phyloP scores from a whole-genome alignment of 2,113 vertebrate species.

The Lasiurus cinereus region DNA sequence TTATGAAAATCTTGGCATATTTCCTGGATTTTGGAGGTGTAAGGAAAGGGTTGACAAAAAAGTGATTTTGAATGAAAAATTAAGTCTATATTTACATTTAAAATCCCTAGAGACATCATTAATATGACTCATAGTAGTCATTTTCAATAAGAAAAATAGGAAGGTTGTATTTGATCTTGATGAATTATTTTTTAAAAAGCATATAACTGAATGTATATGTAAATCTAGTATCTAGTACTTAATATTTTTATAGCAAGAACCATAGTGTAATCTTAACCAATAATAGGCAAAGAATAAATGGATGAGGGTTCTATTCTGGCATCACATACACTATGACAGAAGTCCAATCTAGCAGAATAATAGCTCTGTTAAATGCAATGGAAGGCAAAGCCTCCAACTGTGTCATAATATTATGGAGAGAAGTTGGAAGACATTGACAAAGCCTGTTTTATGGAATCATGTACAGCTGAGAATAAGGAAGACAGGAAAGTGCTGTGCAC shows the following conservation, averaged over 20 bases:
- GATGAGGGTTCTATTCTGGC: conserved; percentile 52
- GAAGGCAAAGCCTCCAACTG: conserved; percentile 59
- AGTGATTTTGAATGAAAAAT: conserved; percentile 68
- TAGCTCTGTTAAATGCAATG: conserved; percentile 52
- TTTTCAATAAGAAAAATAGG: conserved; percentile 68
- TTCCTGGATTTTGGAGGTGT: conserved; percentile 60
- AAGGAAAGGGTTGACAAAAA: conserved; percentile 57
- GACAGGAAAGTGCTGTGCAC: not conserved
- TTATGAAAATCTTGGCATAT: conserved; percentile 72
- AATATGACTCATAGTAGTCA: conserved; percentile 53
- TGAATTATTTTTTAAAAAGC: not conserved
- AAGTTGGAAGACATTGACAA: conserved; percentile 62
- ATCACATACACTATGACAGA: conserved; percentile 55
- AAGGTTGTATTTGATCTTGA: conserved; percentile 52
- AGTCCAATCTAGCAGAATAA: conserved; percentile 58
- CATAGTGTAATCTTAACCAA: conserved; percentile 24
- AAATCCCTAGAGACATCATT: conserved; percentile 62
- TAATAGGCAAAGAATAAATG: conserved; percentile 63
- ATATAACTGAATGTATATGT: not conserved
- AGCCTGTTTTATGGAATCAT: not conserved
- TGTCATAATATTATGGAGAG: not conserved
- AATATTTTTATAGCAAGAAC: conserved; percentile 35
- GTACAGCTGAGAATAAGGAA: conserved; percentile 19
- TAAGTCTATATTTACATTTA: conserved; percentile 52
- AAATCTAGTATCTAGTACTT: fast-evolving